Percentiles rank a stretch among this genome's conserved stretches.
Evolutionary conservation across 2,797 vertebrate genomes (phyloP).

Genomic region (Protonibea diacanthus): DNA sequence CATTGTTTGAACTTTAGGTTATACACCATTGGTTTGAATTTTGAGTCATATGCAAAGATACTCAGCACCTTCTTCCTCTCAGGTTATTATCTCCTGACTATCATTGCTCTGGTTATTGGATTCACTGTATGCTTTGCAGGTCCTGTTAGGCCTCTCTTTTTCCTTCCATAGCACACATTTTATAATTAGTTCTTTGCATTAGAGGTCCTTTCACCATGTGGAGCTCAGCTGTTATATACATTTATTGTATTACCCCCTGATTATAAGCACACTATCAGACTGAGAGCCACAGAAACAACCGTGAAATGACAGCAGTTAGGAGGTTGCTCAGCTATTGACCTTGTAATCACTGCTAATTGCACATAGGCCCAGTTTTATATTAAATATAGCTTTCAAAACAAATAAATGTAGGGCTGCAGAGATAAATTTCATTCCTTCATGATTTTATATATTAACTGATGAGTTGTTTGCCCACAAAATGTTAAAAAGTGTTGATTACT

Average conservation of each 20-base stretch:
- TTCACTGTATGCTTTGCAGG: neutral
- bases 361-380: neutral
- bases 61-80: neutral
- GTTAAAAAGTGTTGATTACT: too few species aligned
- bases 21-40: neutral
- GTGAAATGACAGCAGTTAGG: neutral
- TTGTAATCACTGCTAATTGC: conserved; percentile 9
- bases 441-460: too few species aligned
- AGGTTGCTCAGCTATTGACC: neutral
- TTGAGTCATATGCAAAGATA: neutral
- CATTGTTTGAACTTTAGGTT: neutral
- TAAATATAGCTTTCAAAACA: neutral
- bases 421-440: too few species aligned
- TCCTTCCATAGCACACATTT: neutral
- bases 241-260: neutral
- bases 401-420: too few species aligned
- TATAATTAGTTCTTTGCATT: neutral
- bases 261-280: neutral
- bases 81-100: neutral
- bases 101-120: neutral
- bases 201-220: neutral
- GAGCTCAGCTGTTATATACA: neutral
- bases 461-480: too few species aligned
- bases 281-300: conserved; percentile 28
- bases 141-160: neutral